A percentile compares a stretch with the other conserved stretches of the same genome.
Conservation (phyloP, 2,113 vertebrate genomes). For the Thamnophis sirtalis region DNA sequence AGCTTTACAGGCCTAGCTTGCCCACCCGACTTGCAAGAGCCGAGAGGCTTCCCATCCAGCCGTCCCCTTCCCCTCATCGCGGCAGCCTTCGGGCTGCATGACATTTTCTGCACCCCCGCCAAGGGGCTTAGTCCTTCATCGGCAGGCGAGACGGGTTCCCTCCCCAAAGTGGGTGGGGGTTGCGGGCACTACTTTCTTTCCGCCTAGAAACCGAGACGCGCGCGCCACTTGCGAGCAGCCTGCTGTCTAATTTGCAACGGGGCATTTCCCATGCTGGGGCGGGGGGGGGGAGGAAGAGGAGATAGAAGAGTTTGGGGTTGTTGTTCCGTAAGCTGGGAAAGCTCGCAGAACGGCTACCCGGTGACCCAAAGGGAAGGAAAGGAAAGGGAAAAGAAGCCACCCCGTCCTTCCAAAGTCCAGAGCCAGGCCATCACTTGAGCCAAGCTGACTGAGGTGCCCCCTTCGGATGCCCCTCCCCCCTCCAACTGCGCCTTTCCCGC, state of each 20-base stretch:
- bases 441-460: not conserved
- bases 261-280: not conserved
- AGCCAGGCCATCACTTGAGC: not conserved
- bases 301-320: slow-evolving; percentile 5
- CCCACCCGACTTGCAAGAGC: slow-evolving; percentile 1
- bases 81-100: not conserved
- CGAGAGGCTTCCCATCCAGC: not conserved
- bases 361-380: not conserved
- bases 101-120: not conserved
- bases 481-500: slow-evolving; percentile 13
- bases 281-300: not conserved
- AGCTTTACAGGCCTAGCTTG: slow-evolving; percentile 44
- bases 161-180: not conserved
- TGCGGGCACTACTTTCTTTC: not conserved
- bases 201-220: not conserved
- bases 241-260: not conserved
- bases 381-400: not conserved
- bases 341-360: slow-evolving; percentile 5
- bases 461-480: not conserved
- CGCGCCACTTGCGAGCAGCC: not conserved
- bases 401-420: slow-evolving; percentile 13
- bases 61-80: not conserved
- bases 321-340: not conserved
- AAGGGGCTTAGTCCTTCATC: not conserved
- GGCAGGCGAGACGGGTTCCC: not conserved